Evolutionary conservation across 1,140 invertebrate species (phyloP), one percentile per base, ranked within the genome.

Genomic region (Brachystomella parvula): DNA sequence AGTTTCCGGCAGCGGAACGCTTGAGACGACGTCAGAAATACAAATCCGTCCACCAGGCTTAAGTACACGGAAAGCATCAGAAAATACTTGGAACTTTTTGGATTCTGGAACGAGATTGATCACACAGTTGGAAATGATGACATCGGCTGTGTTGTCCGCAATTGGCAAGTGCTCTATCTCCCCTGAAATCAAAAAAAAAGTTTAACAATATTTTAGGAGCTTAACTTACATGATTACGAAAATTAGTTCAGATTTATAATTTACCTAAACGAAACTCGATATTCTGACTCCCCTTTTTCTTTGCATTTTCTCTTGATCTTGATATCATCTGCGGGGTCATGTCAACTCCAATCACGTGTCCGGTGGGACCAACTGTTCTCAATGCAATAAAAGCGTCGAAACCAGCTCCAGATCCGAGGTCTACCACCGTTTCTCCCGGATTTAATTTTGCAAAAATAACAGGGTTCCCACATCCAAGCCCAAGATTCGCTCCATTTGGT

Each of bases 131-230:
- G 67, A 69, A 32, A 69, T 69, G 9, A 69, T 59, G 1, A 65
- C 63, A 30, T 69, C 67, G 12, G 65, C 64, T 12, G 61, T 35
- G 29, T 56, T 47, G 33, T 69, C 60, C 3, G 67, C 63, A 1
- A 69, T 64, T n/a, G 67, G 67, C 15, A 69, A 59, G 47, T 69
- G 29, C n/a, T 69, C 67, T 33, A 69, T 69, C 39, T 69, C 67
- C 15, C 67, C 67, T n/a, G n/a, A n/a, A n/a, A n/a, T n/a, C n/a
- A 9, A 44, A 44, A 44, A 9, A 44, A 44, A 44, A 9, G 19
- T 6, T 6, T 44, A 44, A 44, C 9, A 44, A 44, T 44, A 9
- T 44, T 44, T 6, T 6, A 44, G 19, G 19, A 44, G 39, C 19
- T 6, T 19, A 9, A 44, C 6, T 9, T 19, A 44, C 19, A 44